Conservation (phyloP, 2,888 invertebrate genomes). For the Hermaeophaga mercurialis region DNA sequence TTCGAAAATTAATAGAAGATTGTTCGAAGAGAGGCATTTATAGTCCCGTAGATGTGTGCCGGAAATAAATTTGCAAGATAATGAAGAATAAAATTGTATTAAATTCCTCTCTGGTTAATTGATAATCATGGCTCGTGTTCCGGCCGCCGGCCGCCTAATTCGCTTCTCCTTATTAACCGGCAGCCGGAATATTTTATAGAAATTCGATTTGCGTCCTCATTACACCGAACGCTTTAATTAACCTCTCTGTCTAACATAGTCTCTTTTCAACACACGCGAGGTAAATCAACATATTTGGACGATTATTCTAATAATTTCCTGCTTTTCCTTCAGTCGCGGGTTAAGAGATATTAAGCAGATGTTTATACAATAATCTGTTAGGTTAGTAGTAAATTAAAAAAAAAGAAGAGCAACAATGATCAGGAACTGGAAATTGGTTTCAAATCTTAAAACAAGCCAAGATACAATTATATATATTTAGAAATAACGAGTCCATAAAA, state of each 20-base stretch:
- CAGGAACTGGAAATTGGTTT: too few relatives aligned
- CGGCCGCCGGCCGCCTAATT: slow-evolving; percentile 38
- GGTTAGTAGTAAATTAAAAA: too few relatives aligned
- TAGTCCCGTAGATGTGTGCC: slow-evolving; percentile 23
- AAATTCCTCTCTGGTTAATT: slow-evolving; percentile 41
- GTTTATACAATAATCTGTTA: too few relatives aligned
- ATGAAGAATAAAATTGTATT: slow-evolving; percentile 37
- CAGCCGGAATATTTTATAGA: slow-evolving; percentile 42
- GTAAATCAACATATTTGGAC: too few relatives aligned
- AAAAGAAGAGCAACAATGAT: too few relatives aligned
- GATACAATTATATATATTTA: too few relatives aligned
- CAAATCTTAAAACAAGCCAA: too few relatives aligned
- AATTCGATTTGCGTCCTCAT: slow-evolving; percentile 42
- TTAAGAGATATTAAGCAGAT: too few relatives aligned
- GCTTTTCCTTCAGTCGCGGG: too few relatives aligned
- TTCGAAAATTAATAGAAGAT: slow-evolving; percentile 32
- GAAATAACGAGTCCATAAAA: too few relatives aligned
- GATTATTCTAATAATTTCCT: too few relatives aligned
- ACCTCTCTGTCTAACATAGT: background rate
- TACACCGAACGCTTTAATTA: slow-evolving; percentile 32
- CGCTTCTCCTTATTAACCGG: slow-evolving; percentile 40
- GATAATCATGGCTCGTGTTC: slow-evolving; percentile 40
- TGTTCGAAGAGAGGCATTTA: slow-evolving; percentile 18
- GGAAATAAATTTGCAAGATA: slow-evolving; percentile 35
- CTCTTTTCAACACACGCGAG: too few relatives aligned